Evolutionary conservation across 2,113 vertebrate genomes (phyloP).

Genomic region (Antechinus stuartii): DNA sequence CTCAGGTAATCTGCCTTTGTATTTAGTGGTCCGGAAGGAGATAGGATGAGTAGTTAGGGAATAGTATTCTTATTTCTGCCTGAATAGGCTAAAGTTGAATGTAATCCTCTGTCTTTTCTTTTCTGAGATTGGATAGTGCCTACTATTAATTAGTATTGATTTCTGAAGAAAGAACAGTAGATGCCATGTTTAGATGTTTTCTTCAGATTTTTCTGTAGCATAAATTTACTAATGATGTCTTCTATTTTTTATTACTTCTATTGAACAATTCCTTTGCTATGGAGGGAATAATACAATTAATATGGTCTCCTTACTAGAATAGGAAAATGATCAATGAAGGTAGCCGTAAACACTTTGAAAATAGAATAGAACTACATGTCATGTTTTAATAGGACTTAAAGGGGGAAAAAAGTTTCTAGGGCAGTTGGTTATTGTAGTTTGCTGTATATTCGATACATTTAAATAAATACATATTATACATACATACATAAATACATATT

Average conservation of each 20-base stretch:
- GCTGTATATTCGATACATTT: neutral
- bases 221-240: conserved; percentile 16
- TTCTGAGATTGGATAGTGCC: conserved; percentile 28
- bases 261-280: neutral
- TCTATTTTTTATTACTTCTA: conserved; percentile 17
- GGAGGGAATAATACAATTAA: conserved; percentile 4
- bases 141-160: conserved; percentile 39
- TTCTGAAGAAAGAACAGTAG: conserved; percentile 32
- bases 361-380: neutral
- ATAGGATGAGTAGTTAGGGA: neutral
- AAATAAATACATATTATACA: no score
- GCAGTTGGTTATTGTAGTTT: neutral
- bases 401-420: neutral
- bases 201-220: neutral
- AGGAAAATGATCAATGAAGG: conserved; percentile 11
- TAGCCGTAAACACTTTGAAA: neutral
- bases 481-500: no score
- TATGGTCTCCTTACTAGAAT: conserved; percentile 2
- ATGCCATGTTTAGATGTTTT: conserved; percentile 3
- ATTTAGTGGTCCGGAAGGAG: conserved; percentile 31
- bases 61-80: conserved; percentile 20
- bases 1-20: conserved; percentile 28
- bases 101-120: neutral
- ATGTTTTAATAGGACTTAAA: neutral
- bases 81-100: conserved; percentile 13